These are phyloP conservation scores for Caenorhabditis angaria DNA, from an alignment of 2,888 invertebrate genomes.

Conservation along the genomic window DNA sequence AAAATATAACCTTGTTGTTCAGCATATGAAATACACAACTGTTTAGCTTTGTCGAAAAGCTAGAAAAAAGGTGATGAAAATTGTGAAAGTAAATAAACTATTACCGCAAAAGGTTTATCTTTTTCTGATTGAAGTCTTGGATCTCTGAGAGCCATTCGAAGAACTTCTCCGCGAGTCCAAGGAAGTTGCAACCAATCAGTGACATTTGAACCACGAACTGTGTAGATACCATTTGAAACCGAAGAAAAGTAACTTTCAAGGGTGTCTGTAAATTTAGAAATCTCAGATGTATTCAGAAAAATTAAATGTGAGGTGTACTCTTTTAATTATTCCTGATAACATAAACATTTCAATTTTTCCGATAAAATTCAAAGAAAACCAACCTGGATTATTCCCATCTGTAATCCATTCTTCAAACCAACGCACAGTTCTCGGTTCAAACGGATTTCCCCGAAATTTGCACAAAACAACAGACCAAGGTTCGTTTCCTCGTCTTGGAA, in stretches of 20 bases:
- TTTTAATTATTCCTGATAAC: neutral
- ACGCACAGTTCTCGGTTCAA: slow-evolving; percentile 60
- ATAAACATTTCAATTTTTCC: neutral
- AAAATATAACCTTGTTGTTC: slow-evolving; percentile 47
- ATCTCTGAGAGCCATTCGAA: slow-evolving; percentile 49
- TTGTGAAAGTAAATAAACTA: neutral
- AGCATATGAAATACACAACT: slow-evolving; percentile 64
- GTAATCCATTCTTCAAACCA: slow-evolving; percentile 67
- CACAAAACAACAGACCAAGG: slow-evolving; percentile 65
- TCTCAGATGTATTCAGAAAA: neutral
- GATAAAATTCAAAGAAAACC: slow-evolving; percentile 4
- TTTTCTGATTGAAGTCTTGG: slow-evolving; percentile 32
- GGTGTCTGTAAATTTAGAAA: slow-evolving; percentile 52
- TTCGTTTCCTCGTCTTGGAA: slow-evolving; percentile 37
- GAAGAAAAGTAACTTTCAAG: slow-evolving; percentile 64
- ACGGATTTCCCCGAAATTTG: slow-evolving; percentile 52
- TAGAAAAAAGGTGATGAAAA: slow-evolving; percentile 18
- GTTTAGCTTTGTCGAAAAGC: slow-evolving; percentile 70
- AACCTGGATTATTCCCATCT: slow-evolving; percentile 55
- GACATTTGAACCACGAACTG: slow-evolving; percentile 64
- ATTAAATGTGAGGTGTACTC: neutral
- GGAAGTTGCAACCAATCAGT: slow-evolving; percentile 61
- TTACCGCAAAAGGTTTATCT: slow-evolving; percentile 47
- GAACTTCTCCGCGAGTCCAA: slow-evolving; percentile 59
- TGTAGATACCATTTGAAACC: slow-evolving; percentile 70